Conservation (phyloP, 2,888 invertebrate genomes). For the Papilio demoleus region DNA sequence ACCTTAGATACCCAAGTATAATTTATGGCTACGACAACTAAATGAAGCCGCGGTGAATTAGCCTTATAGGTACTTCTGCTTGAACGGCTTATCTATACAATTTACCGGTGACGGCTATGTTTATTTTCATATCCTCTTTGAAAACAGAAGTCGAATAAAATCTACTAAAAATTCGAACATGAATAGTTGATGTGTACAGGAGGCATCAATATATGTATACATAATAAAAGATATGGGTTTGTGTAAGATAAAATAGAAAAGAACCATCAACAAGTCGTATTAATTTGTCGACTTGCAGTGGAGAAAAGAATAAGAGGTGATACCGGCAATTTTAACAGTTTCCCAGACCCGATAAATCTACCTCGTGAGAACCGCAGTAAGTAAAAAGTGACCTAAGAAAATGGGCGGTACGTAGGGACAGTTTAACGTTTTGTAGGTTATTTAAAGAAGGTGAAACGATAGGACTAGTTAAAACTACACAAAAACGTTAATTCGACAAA, state of each 20-base stretch:
- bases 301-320: background rate
- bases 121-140: background rate
- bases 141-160: background rate
- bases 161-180: background rate
- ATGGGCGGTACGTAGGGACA: background rate
- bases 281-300: background rate
- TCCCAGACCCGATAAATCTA: background rate
- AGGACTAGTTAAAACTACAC: background rate
- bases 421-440: background rate
- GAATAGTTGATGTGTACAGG: slow-evolving; percentile 3
- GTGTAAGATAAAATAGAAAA: background rate
- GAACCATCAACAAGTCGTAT: background rate
- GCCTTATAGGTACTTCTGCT: background rate
- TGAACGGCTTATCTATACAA: background rate
- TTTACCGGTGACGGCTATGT: background rate
- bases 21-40: too few species aligned
- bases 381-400: background rate
- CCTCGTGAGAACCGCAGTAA: background rate
- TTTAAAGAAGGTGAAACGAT: background rate
- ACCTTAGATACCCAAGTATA: background rate
- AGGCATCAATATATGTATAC: slow-evolving; percentile 8
- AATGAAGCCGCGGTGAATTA: background rate
- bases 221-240: background rate
- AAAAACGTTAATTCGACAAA: background rate
- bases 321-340: background rate